These are phyloP conservation scores for Cheilosia pagana DNA, from an alignment of 2,888 invertebrate genomes.

Conservation along the genomic window DNA sequence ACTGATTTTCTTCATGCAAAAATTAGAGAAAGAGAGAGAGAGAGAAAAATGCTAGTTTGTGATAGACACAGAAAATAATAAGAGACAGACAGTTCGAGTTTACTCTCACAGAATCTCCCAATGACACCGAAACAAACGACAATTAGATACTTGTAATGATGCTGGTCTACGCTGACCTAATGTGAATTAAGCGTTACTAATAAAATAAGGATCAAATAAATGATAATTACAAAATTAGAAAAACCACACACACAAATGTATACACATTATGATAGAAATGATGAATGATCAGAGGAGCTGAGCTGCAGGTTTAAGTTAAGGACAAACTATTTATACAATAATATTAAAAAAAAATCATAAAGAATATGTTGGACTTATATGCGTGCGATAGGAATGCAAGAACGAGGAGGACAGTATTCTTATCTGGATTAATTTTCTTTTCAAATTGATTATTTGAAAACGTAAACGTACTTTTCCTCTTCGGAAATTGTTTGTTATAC, in stretches of 20 bases:
- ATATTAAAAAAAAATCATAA: slow-evolving; percentile 22
- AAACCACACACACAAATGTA: slow-evolving; percentile 22
- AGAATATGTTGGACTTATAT: slow-evolving; percentile 34
- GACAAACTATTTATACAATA: slow-evolving; percentile 17
- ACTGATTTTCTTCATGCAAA: slow-evolving; percentile 37
- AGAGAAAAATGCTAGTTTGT: slow-evolving; percentile 29
- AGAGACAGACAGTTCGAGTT: neutral
- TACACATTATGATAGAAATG: slow-evolving; percentile 28
- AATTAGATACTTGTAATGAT: slow-evolving; percentile 26
- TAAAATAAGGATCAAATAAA: slow-evolving; percentile 20
- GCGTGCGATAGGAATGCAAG: slow-evolving; percentile 65
- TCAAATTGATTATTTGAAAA: slow-evolving; percentile 17
- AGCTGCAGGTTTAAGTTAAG: slow-evolving; percentile 25
- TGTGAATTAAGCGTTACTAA: slow-evolving; percentile 51
- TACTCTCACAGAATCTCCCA: slow-evolving; percentile 44
- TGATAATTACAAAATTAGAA: neutral
- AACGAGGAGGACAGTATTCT: slow-evolving; percentile 26
- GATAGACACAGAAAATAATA: slow-evolving; percentile 31
- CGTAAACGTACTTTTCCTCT: neutral
- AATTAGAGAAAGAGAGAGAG: slow-evolving; percentile 24
- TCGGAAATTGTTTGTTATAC: slow-evolving; percentile 8
- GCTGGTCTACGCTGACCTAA: slow-evolving; percentile 35
- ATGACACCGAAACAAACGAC: slow-evolving; percentile 37
- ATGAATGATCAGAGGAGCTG: slow-evolving; percentile 17
- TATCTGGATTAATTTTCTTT: slow-evolving; percentile 32